Conservation (phyloP, 1,140 invertebrate species). For the Drosophila pseudoananassae region DNA sequence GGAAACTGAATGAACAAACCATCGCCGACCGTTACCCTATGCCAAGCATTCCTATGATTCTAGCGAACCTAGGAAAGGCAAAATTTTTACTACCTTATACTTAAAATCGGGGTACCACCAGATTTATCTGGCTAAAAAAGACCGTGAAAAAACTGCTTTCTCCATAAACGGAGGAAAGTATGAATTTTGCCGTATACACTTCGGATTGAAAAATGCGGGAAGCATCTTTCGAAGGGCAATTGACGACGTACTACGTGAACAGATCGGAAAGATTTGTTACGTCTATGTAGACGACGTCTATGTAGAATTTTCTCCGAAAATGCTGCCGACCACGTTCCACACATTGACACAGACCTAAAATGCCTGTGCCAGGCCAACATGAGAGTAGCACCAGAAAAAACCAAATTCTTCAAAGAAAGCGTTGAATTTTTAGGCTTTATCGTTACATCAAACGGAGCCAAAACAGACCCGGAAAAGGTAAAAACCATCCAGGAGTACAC, state of each 20-base stretch:
- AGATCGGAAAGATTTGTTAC: conserved; percentile 30
- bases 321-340: conserved; percentile 5
- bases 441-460: conserved; percentile 12
- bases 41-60: conserved; percentile 82
- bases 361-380: conserved; percentile 7
- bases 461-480: conserved; percentile 9
- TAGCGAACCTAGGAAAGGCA: conserved; percentile 33
- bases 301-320: conserved; percentile 28
- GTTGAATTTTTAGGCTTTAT: conserved; percentile 23
- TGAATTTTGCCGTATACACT: conserved; percentile 68
- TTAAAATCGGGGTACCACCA: conserved; percentile 83
- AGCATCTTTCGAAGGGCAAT: conserved; percentile 72
- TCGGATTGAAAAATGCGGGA: conserved; percentile 81
- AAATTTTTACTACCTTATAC: conserved; percentile 40
- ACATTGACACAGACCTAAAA: conserved; percentile 25
- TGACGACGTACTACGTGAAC: conserved; percentile 27
- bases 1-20: conserved; percentile 74
- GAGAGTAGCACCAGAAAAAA: conserved; percentile 6
- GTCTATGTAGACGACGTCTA: conserved; percentile 40
- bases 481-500: conserved; percentile 13
- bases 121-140: conserved; percentile 23
- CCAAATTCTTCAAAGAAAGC: conserved; percentile 13
- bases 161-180: conserved; percentile 37
- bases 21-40: conserved; percentile 84
- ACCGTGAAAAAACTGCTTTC: conserved; percentile 39